phyloP scores from a whole-genome alignment of 2,888 invertebrate genomes.

The Epirrhoe alternata region DNA sequence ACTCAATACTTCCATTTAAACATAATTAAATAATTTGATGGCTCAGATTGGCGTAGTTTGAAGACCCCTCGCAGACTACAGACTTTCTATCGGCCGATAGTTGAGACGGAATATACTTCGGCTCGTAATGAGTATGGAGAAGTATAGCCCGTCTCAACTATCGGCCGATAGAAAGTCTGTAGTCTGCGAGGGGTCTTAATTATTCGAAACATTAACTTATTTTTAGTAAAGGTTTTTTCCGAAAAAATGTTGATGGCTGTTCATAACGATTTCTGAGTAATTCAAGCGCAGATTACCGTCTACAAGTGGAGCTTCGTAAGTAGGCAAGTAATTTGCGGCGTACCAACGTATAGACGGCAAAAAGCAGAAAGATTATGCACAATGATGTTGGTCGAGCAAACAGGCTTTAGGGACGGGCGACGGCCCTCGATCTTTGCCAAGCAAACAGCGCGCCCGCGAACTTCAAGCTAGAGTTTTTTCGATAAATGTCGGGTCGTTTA shows the following conservation, averaged over 20 bases:
- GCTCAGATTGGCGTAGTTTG: not conserved
- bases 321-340: slow-evolving; percentile 56
- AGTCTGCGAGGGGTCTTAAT: no score
- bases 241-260: slow-evolving; percentile 39
- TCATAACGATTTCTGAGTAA: slow-evolving; percentile 12
- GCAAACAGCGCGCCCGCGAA: slow-evolving; percentile 56
- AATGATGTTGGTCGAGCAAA: slow-evolving; percentile 71
- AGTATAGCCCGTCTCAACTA: no score
- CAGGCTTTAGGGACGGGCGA: slow-evolving; percentile 52
- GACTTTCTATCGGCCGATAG: no score
- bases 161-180: no score
- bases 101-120: no score
- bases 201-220: not conserved
- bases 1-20: not conserved
- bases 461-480: slow-evolving; percentile 25
- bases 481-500: slow-evolving; percentile 27
- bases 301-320: slow-evolving; percentile 40
- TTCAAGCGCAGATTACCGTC: slow-evolving; percentile 11
- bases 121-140: no score
- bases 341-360: slow-evolving; percentile 47
- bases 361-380: slow-evolving; percentile 72
- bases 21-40: not conserved
- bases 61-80: no score
- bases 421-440: slow-evolving; percentile 63
- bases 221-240: not conserved